phyloP scores from a whole-genome alignment of 2,888 invertebrate species.

The Crossocerus cetratus region DNA sequence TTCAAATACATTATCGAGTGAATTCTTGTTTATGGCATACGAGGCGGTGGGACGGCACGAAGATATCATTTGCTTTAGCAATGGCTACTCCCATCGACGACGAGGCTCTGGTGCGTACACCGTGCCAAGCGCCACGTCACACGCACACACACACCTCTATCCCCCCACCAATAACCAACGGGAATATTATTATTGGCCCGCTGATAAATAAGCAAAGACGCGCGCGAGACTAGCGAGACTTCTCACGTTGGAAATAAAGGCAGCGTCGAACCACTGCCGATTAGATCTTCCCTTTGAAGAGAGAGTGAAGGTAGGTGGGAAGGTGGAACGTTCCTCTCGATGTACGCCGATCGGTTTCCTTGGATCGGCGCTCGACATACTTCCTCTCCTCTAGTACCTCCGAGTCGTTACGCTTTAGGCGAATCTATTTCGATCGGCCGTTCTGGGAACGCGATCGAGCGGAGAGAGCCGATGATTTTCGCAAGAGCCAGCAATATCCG shows the following conservation, averaged over 20 bases:
- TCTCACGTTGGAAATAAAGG: conserved; percentile 38
- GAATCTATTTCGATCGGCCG: neutral
- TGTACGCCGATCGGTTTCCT: no score
- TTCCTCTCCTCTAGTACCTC: neutral
- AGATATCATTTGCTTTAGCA: conserved; percentile 51
- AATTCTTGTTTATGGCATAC: conserved; percentile 62
- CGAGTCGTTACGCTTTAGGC: neutral
- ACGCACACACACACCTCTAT: no score
- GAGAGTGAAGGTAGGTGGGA: no score
- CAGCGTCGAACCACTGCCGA: conserved; percentile 14
- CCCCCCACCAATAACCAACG: conserved; percentile 52
- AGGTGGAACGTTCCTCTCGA: no score
- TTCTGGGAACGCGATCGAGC: neutral
- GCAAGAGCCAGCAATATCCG: neutral
- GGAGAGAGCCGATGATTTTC: neutral
- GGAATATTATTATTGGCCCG: conserved; percentile 38
- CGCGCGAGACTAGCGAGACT: conserved; percentile 24
- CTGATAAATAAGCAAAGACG: conserved; percentile 54
- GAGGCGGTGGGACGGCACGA: conserved; percentile 45
- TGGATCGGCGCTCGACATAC: no score
- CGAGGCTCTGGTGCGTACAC: no score
- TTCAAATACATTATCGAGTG: conserved; percentile 62
- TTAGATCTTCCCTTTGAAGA: conserved; percentile 40
- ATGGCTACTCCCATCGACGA: conserved; percentile 24
- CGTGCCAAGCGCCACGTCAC: no score